Conservation (phyloP, 35 echinoderm and acorn worm species). For the Patiria miniata region DNA sequence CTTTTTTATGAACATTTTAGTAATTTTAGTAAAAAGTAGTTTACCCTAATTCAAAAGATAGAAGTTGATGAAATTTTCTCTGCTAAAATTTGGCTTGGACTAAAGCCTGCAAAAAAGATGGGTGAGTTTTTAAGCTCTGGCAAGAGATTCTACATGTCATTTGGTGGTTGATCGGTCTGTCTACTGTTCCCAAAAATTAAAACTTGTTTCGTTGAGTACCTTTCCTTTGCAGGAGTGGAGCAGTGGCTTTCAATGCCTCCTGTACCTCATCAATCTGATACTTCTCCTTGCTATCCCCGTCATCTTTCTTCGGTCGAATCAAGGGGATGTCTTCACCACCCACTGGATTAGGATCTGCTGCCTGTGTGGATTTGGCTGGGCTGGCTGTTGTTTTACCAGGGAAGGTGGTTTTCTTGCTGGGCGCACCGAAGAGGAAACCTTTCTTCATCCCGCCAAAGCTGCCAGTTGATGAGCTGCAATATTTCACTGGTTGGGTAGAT, state of each 20-base stretch:
- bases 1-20: too few relatives aligned
- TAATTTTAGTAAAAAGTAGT: too few relatives aligned
- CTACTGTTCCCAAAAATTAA: too few relatives aligned
- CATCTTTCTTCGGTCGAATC: constrained; percentile 74
- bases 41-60: too few relatives aligned
- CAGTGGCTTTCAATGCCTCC: constrained; percentile 67
- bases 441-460: constrained; percentile 88
- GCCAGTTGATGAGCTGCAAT: not conserved
- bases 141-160: too few relatives aligned
- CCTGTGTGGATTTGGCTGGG: not conserved
- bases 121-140: too few relatives aligned
- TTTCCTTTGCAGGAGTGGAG: constrained; percentile 67
- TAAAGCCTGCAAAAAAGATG: too few relatives aligned
- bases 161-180: too few relatives aligned
- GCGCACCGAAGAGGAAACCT: constrained; percentile 75
- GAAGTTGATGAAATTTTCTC: too few relatives aligned
- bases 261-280: constrained; percentile 83
- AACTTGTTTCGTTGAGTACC: constrained; percentile 31
- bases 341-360: constrained; percentile 40
- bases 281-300: constrained; percentile 12
- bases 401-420: constrained; percentile 34
- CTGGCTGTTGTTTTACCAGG: constrained; percentile 19
- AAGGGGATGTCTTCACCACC: constrained; percentile 63
- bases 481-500: too few relatives aligned
- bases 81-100: too few relatives aligned